Evolutionary conservation across 1,140 invertebrate genomes (phyloP), one percentile per base, ranked within the genome.

Genomic region (Acyrthosiphon pisum): DNA sequence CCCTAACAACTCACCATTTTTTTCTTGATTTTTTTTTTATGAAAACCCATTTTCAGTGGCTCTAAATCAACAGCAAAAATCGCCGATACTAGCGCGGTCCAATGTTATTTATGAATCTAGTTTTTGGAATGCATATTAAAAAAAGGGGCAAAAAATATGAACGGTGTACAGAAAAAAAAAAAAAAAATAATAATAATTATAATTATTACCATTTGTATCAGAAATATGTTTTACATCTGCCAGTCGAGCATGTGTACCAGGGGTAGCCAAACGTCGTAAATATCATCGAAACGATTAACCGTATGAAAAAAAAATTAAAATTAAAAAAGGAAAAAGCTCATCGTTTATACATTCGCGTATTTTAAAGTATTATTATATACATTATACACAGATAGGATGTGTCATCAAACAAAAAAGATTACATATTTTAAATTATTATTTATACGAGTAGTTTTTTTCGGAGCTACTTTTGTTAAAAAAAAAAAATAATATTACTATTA

Each of bases 171-270:
- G 1, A 56, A 53, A 87, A 87, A 87, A 87, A 87, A 87, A 87
- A 23, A 46, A 92, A 26, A 23, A 53, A 92, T 26, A 84, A 83
- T 91, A 53, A 92, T 84, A 37, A 84, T 92, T 35, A 93, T 93
- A 53, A 93, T 84, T 86, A 83, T 93, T 86, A 93, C 81, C 81
- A 41, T 93, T 93, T 86, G 81, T 84, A 92, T 92, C 90, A 56
- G 60, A 83, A 93, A 93, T 93, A 83, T 86, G 91, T 93, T 93
- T 86, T 93, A 93, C 91, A 93, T 93, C 91, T 93, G 91, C 91
- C 50, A 37, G 76, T 41, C 35, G 76, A 26, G 22, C 76, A 7
- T n/a, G 35, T 23, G 22, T 30, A 22, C n/a, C 48, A 84, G 91
- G 48, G 91, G 35, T 93, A 37, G 50, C 48, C 37, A 92, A 91